phyloP scores from a whole-genome alignment of 2,888 invertebrate genomes.

The Deilephila porcellus region DNA sequence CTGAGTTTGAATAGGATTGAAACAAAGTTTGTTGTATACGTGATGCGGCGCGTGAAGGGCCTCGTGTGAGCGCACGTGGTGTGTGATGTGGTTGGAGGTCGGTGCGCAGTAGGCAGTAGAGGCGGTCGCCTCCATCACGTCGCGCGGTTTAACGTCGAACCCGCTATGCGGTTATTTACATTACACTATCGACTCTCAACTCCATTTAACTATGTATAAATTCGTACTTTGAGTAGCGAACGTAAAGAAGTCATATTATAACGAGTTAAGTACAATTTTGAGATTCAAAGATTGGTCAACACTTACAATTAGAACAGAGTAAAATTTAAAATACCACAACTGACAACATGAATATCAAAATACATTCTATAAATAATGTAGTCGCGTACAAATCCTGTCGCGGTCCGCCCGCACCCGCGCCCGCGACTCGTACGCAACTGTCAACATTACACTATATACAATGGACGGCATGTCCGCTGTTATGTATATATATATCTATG shows the following conservation, averaged over 20 bases:
- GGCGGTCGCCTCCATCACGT: too few relatives aligned
- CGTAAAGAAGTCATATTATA: slow-evolving; percentile 26
- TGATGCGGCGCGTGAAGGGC: too few relatives aligned
- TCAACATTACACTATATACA: slow-evolving; percentile 48
- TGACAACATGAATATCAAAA: slow-evolving; percentile 44
- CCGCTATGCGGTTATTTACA: neutral
- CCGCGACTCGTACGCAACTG: neutral
- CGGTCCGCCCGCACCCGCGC: neutral
- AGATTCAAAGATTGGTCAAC: slow-evolving; percentile 56
- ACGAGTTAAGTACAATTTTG: slow-evolving; percentile 66
- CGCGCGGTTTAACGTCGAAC: neutral
- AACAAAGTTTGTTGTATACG: too few relatives aligned
- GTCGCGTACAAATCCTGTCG: slow-evolving; percentile 16
- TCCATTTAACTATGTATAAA: neutral
- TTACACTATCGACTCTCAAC: neutral
- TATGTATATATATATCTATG: slow-evolving; percentile 50
- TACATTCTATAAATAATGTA: slow-evolving; percentile 41
- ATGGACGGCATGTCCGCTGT: slow-evolving; percentile 49
- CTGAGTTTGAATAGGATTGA: too few relatives aligned
- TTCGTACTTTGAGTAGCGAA: slow-evolving; percentile 39
- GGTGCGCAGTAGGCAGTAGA: neutral
- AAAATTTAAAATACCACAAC: slow-evolving; percentile 40
- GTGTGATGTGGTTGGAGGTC: neutral
- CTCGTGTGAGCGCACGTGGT: too few relatives aligned
- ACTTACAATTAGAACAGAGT: slow-evolving; percentile 34